Evolutionary conservation across 2,113 vertebrate genomes (phyloP).

Genomic region (Hippocampus comes): DNA sequence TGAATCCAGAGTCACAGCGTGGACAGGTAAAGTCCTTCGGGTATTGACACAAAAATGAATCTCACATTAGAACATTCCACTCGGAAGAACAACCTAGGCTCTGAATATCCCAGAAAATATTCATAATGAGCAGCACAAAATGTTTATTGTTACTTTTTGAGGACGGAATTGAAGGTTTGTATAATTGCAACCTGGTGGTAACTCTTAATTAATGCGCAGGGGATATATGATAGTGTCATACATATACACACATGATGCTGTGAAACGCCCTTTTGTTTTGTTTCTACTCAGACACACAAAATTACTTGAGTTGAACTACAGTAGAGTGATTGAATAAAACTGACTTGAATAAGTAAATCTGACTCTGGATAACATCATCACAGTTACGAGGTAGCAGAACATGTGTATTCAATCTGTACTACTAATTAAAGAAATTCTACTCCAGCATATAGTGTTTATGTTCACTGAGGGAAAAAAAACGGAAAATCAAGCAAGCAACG

Average conservation of each 20-base stretch:
- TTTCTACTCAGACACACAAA: background rate
- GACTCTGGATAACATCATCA: background rate
- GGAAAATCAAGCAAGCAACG: too few relatives aligned
- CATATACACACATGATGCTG: background rate
- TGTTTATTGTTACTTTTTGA: too few relatives aligned
- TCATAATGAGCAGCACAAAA: too few relatives aligned
- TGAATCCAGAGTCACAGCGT: conserved; percentile 91
- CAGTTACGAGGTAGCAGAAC: background rate
- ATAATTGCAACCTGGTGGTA: too few relatives aligned
- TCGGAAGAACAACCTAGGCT: background rate
- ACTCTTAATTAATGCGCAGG: too few relatives aligned
- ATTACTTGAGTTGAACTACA: background rate
- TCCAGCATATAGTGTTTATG: background rate
- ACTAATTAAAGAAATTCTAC: background rate
- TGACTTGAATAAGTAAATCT: background rate
- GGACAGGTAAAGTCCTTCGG: conserved; percentile 91
- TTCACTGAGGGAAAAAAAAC: too few relatives aligned
- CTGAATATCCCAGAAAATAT: background rate
- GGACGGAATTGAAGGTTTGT: too few relatives aligned
- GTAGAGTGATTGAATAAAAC: background rate
- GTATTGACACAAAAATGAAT: conserved; percentile 14
- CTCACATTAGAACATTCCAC: background rate
- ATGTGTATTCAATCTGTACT: background rate
- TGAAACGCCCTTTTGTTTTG: background rate
- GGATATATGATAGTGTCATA: too few relatives aligned